phyloP scores from a whole-genome alignment of 1,140 invertebrate species.

The Heliconius nattereri region DNA sequence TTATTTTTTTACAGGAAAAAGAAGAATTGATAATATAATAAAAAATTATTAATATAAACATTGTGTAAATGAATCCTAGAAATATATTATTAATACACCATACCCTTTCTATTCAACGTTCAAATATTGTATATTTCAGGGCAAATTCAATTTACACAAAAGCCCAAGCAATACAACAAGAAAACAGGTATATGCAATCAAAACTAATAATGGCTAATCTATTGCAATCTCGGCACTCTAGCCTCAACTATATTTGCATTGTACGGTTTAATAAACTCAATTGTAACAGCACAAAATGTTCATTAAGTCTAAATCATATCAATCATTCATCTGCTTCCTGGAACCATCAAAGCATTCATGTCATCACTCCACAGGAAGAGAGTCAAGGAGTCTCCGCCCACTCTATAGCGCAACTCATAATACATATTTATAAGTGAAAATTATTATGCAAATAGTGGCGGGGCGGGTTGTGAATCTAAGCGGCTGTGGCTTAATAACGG shows the following conservation, averaged over 20 bases:
- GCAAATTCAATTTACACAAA: not conserved
- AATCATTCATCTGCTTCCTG: slow-evolving; percentile 62
- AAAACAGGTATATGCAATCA: not conserved
- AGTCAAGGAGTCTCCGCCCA: slow-evolving; percentile 55
- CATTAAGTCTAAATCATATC: slow-evolving; percentile 59
- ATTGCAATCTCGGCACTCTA: not conserved
- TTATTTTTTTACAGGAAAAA: not conserved
- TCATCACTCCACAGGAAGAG: slow-evolving; percentile 66
- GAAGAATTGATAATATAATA: not conserved
- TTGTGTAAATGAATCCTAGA: too few relatives aligned
- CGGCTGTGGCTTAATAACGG: slow-evolving; percentile 62
- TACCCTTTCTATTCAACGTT: too few relatives aligned
- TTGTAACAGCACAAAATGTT: slow-evolving; percentile 54
- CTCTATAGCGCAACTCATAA: slow-evolving; percentile 50
- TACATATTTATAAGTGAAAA: slow-evolving; percentile 81
- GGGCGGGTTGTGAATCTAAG: slow-evolving; percentile 61
- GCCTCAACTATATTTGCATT: slow-evolving; percentile 27
- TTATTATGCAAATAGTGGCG: slow-evolving; percentile 79
- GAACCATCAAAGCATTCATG: slow-evolving; percentile 55
- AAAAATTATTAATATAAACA: not conserved
- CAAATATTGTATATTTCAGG: too few relatives aligned
- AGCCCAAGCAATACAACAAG: not conserved
- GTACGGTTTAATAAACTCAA: slow-evolving; percentile 40
- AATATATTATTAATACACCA: too few relatives aligned
- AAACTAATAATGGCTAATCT: slow-evolving; percentile 9